Evolutionary conservation across 2,888 invertebrate species (phyloP).

Genomic region (Drepana falcataria): DNA sequence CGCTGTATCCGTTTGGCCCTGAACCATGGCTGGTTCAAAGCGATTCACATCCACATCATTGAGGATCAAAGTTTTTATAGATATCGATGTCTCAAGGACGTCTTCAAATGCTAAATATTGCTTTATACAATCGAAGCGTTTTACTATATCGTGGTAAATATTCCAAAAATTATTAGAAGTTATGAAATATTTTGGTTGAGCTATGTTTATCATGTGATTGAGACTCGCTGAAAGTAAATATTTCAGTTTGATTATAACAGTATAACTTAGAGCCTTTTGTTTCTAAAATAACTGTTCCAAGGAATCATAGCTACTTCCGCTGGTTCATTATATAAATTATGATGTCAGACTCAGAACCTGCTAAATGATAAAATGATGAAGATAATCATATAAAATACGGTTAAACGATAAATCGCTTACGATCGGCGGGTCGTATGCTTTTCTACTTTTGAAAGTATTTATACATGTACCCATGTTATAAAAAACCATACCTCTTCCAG

Average conservation of each 20-base stretch:
- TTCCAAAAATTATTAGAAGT: conserved; percentile 75
- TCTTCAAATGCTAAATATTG: conserved; percentile 42
- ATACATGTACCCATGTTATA: conserved; percentile 1
- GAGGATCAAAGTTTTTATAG: conserved; percentile 34
- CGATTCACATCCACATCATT: conserved; percentile 34
- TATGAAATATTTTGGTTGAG: conserved; percentile 83
- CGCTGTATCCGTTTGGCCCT: conserved; percentile 46
- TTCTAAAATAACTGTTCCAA: too few relatives aligned
- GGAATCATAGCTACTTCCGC: too few relatives aligned
- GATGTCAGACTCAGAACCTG: too few relatives aligned
- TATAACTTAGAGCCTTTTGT: too few relatives aligned
- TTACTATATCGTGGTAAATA: conserved; percentile 41
- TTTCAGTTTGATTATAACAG: too few relatives aligned
- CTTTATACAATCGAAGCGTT: conserved; percentile 40
- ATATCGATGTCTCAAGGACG: conserved; percentile 20
- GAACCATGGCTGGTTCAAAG: conserved; percentile 67
- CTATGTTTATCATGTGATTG: conserved; percentile 80
- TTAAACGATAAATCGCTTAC: too few relatives aligned
- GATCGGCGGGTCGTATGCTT: too few relatives aligned
- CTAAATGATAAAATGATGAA: too few relatives aligned
- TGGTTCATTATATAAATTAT: too few relatives aligned
- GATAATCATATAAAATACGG: too few relatives aligned
- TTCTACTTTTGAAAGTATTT: too few relatives aligned
- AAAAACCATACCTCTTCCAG: conserved; percentile 41
- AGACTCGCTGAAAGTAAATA: conserved; percentile 73